phyloP scores from a whole-genome alignment of 2,797 vertebrate genomes.

The Margarornis squamiger region DNA sequence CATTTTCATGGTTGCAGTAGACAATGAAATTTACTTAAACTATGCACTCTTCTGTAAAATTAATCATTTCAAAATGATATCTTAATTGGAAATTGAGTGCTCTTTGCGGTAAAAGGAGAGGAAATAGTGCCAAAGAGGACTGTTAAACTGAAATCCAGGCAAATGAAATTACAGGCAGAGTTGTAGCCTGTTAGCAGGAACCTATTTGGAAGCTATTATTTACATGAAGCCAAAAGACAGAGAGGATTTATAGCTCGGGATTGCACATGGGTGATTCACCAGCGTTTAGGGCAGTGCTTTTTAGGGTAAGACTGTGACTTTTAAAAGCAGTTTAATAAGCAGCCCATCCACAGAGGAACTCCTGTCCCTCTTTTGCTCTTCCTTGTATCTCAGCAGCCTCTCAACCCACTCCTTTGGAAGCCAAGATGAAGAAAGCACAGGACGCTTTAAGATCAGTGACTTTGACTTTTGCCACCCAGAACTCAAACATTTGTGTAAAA shows the following conservation, averaged over 20 bases:
- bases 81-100: slow-evolving; percentile 8
- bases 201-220: not conserved
- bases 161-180: not conserved
- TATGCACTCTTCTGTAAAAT: slow-evolving; percentile 32
- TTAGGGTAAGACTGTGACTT: not conserved
- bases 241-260: not conserved
- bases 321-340: not conserved
- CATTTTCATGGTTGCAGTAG: slow-evolving; percentile 35
- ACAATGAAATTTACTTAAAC: slow-evolving; percentile 57
- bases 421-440: not conserved
- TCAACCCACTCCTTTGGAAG: not conserved
- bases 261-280: not conserved
- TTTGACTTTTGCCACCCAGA: not conserved
- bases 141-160: not conserved
- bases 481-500: not conserved
- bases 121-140: not conserved
- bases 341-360: not conserved
- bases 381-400: not conserved
- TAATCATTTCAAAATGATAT: slow-evolving; percentile 38
- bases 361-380: not conserved
- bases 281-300: not conserved
- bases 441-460: not conserved
- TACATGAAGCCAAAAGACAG: not conserved
- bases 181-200: not conserved
- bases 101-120: not conserved